Conservation (phyloP, 2,797 vertebrate genomes). For the Galaxias olidus region DNA sequence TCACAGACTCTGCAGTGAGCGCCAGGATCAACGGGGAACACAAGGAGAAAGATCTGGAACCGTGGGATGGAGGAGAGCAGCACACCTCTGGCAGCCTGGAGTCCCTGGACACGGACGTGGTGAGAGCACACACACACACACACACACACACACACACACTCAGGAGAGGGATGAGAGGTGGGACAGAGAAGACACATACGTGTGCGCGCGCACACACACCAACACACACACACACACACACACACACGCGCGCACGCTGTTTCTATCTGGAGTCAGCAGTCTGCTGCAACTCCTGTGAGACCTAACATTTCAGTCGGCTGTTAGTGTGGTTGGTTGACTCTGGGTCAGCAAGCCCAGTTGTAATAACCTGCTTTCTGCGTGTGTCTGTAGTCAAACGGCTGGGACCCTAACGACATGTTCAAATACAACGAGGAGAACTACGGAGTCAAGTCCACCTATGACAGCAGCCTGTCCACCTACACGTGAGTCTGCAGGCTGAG, state of each 20-base stretch:
- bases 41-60: conserved; percentile 96
- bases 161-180: too few relatives aligned
- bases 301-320: neutral
- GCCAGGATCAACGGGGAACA: conserved; percentile 95
- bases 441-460: conserved; percentile 96
- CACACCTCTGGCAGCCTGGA: conserved; percentile 87
- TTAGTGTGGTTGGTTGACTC: neutral
- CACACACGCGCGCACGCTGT: neutral
- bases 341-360: neutral
- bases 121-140: conserved; percentile 62
- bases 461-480: conserved; percentile 98
- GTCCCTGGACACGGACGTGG: conserved; percentile 94
- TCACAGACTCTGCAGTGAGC: conserved; percentile 91
- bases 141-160: neutral
- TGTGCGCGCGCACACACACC: neutral
- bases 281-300: too few relatives aligned
- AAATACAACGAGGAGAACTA: conserved; percentile 99
- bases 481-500: conserved; percentile 81
- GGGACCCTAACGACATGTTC: conserved; percentile 99
- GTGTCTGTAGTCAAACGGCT: conserved; percentile 89
- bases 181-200: neutral
- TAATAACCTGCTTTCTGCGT: conserved; percentile 8
- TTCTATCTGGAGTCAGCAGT: neutral
- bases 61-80: conserved; percentile 95
- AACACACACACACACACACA: neutral